phyloP scores from a whole-genome alignment of 2,888 invertebrate species.

The Neoitamus cyanurus region DNA sequence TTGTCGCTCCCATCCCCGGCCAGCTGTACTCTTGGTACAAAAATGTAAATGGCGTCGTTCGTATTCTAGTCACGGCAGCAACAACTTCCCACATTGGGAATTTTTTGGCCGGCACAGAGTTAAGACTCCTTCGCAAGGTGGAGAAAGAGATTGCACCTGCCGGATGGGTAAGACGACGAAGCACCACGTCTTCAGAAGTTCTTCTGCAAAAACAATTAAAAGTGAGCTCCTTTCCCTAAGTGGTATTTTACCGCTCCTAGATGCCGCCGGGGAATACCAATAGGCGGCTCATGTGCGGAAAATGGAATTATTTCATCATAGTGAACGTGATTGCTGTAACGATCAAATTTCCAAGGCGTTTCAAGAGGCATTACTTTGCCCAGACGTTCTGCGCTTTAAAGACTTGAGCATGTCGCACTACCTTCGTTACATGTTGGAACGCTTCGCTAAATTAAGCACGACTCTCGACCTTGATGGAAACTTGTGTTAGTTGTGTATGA shows the following conservation, averaged over 20 bases:
- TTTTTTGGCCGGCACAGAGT: not conserved
- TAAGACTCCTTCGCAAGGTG: not conserved
- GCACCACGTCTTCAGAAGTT: not conserved
- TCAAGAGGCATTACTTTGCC: not conserved
- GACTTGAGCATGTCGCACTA: not conserved
- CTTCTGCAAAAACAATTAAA: slow-evolving; percentile 17
- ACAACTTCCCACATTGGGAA: slow-evolving; percentile 21
- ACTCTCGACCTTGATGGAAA: not conserved
- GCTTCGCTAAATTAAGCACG: not conserved
- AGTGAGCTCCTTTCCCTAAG: not conserved
- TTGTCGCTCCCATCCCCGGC: not conserved
- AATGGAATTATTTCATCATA: not conserved
- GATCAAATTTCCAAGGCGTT: not conserved
- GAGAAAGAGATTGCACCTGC: not conserved
- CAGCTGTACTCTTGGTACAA: not conserved
- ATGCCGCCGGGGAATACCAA: not conserved
- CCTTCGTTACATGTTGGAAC: not conserved
- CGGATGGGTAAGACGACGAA: not conserved
- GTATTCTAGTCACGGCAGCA: slow-evolving; percentile 32
- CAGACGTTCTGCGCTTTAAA: not conserved
- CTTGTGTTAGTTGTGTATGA: too few species aligned
- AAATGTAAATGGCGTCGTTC: slow-evolving; percentile 1
- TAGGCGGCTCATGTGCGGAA: not conserved
- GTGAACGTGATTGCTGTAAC: not conserved
- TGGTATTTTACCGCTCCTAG: slow-evolving; percentile 9